Evolutionary conservation across 2,797 vertebrate species (phyloP), one percentile per base, ranked within the genome.

Genomic region (Synaphobranchus kaupii): DNA sequence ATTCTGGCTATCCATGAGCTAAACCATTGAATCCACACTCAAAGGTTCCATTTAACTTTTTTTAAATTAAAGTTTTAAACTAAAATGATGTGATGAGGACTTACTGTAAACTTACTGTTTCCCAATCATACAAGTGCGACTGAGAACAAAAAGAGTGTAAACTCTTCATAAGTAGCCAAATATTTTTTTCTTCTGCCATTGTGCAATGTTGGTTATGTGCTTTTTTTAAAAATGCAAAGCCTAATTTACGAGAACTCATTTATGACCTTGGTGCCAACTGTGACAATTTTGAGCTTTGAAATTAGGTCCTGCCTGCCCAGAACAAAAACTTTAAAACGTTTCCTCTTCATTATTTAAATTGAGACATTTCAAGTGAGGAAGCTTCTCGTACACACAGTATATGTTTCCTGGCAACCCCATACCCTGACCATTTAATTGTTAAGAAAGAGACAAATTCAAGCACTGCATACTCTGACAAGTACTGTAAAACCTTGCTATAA

Each of bases 341-440:
- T 28, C 71, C 31, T 73, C 71, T 73, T 34, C n/a, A 25, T n/a
- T 50, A 1, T 76, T 73, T 31, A 1, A 17, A 20, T 93, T 92
- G 91, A 93, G 92, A 92, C 91, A 94, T 90, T 85, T 91, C 87
- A 84, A 89, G 88, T 90, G 89, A 91, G 86, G 66, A 73, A 93
- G 90, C 85, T 86, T n/a, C 15, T 91, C 84, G 91, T 80, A 88
- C 76, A 91, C 89, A 94, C 89, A 91, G 92, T 91, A 94, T 92
- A 94, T 92, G 90, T 91, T 92, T 90, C 91, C 68, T 34, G 44
- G 71, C 84, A 28, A 15, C 25, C 60, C 56, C 34, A 25, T 60
- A 7, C 66, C 0, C 47, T 47, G 10, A 50, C 44, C 66, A 34
- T 48, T 50, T 85, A 73, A 73, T 85, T 85, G 58, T 50, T 71